These are phyloP conservation scores for Parauchenoglanis punctatus DNA, from an alignment of 2,797 vertebrate genomes.

Conservation along the genomic window DNA sequence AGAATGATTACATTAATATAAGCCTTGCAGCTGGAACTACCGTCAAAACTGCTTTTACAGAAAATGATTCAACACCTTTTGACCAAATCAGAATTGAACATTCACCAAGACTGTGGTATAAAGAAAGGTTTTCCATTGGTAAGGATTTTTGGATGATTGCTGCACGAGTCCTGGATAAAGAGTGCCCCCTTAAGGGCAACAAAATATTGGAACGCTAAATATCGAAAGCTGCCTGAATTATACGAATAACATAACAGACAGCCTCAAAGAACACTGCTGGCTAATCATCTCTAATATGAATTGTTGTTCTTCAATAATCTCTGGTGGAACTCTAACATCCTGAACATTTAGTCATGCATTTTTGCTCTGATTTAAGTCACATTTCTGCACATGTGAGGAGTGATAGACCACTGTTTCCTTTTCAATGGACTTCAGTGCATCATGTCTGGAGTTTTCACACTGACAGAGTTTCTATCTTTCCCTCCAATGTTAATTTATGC, in stretches of 20 bases:
- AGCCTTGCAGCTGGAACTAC: neutral
- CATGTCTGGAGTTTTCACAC: slow-evolving; percentile 19
- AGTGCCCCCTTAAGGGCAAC: slow-evolving; percentile 50
- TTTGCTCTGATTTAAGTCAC: neutral
- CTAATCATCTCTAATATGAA: neutral
- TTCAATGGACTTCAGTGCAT: neutral
- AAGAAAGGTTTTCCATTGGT: neutral
- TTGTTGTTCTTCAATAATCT: neutral
- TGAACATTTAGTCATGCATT: slow-evolving; percentile 2
- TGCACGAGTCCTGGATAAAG: slow-evolving; percentile 48
- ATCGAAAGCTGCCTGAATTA: neutral
- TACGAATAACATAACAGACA: neutral
- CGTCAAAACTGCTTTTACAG: neutral
- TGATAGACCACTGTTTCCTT: neutral
- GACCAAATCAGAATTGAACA: neutral
- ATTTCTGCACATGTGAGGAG: neutral
- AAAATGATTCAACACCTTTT: slow-evolving; percentile 17
- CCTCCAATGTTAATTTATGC: slow-evolving; percentile 52
- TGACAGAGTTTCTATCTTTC: slow-evolving; percentile 29
- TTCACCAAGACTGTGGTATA: neutral
- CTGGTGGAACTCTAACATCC: neutral
- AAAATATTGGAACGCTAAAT: neutral
- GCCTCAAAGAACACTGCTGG: slow-evolving; percentile 18
- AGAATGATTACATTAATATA: neutral
- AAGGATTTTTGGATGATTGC: slow-evolving; percentile 3